Percentiles rank a stretch among this genome's conserved stretches.
Evolutionary conservation across 2,113 vertebrate species (phyloP).

Genomic region (Saimiri boliviensis): DNA sequence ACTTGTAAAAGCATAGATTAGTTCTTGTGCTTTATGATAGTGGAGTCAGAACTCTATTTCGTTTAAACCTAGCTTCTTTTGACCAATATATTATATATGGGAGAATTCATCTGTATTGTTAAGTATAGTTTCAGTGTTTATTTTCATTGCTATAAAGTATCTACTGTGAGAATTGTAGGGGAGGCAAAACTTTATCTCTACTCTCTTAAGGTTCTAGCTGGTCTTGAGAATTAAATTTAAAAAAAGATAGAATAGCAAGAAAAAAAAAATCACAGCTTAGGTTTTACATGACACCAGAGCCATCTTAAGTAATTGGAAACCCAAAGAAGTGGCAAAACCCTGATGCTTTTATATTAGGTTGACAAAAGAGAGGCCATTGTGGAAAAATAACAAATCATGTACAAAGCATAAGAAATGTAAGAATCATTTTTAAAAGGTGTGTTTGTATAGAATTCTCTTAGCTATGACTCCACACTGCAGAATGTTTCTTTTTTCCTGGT

Average conservation of each 20-base stretch:
- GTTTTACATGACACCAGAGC: not conserved
- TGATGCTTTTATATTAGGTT: not conserved
- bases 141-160: not conserved
- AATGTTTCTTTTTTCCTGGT: not conserved
- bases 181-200: not conserved
- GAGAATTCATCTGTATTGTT: not conserved
- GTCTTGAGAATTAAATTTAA: not conserved
- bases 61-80: not conserved
- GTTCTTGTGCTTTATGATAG: not conserved
- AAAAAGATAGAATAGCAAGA: not conserved
- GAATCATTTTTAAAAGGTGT: not conserved
- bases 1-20: not conserved
- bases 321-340: not conserved
- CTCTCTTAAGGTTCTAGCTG: fast-evolving
- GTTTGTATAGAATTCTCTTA: not conserved
- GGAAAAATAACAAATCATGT: not conserved
- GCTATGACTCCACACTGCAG: not conserved
- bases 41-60: not conserved
- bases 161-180: not conserved
- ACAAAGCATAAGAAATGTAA: not conserved
- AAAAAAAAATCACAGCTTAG: not conserved
- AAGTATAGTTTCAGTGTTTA: not conserved
- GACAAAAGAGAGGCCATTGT: not conserved
- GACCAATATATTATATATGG: not conserved
- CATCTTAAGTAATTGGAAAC: not conserved